Evolutionary conservation across 2,797 vertebrate species (phyloP), one percentile per base, ranked within the genome.

Genomic region (Gallirallus australis): DNA sequence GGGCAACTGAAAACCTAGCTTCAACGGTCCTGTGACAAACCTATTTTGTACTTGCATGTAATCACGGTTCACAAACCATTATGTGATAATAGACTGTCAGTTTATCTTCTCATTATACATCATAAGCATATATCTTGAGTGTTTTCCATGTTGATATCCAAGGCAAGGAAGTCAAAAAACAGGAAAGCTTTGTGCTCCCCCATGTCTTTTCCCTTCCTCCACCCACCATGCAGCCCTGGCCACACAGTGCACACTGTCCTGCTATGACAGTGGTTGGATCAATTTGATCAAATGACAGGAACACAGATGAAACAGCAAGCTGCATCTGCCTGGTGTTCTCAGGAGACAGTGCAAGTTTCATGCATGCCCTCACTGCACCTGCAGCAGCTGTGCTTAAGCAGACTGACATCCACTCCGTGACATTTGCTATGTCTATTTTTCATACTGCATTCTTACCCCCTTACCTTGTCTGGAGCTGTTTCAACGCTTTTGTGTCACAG

Each of bases 121-220:
- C 37, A 30, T 20, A 78, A 76, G 89, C 25, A 48, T 4, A 15
- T 53, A 87, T 9, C 60, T 54, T 2, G 2, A 24, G 17, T 27
- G 39, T 53, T 89, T 65, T 31, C 61, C 12, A 15, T 13, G 12
- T n/a, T 50, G 37, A 50, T n/a, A 61, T 31, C 15, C 19, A 71
- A 5, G 2, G 3, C 52, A 7, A 71, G 42, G 24, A 82, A 60
- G 11, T 50, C 50, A 27, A 72, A 57, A 61, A 64, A 18, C 4
- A 24, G 3, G 4, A 4, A 12, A 47, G 4, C 4, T 65, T 50
- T 75, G 12, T 53, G 27, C 6, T 78, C 37, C 1, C 3, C 30
- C 5, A 60, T 54, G 6, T 6, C 4, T 3, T 17, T 9, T 27
- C 47, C 47, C 47, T 4, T 1, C 47, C 12, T 12, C 47, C 3